Percentiles rank a stretch among this genome's conserved stretches.
These are phyloP conservation scores for Symphodus melops DNA, from an alignment of 2,113 vertebrate genomes.

Conservation along the genomic window DNA sequence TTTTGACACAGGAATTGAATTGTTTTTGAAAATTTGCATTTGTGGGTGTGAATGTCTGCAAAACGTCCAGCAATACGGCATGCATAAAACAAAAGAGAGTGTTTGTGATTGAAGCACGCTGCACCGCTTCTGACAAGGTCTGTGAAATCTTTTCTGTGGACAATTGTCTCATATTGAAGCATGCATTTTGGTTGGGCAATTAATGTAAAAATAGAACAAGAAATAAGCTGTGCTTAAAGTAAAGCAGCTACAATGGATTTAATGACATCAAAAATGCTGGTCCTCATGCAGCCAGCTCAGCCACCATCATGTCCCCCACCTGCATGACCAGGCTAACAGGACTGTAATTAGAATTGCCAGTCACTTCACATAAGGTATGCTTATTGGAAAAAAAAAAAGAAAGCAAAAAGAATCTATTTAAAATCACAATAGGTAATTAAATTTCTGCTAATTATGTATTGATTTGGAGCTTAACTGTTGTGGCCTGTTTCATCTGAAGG, in stretches of 20 bases:
- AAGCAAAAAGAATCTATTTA: conserved; percentile 1
- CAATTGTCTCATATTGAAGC: neutral
- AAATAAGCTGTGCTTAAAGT: too few species aligned
- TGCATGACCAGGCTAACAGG: conserved; percentile 46
- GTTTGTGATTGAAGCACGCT: conserved; percentile 20
- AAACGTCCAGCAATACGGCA: neutral
- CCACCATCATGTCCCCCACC: conserved; percentile 33
- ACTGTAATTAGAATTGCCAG: conserved; percentile 50
- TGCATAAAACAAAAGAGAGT: neutral
- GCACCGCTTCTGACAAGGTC: conserved; percentile 2
- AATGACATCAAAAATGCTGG: neutral
- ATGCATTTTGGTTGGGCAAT: conserved; percentile 5
- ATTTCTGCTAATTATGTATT: conserved; percentile 64
- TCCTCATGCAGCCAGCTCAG: neutral
- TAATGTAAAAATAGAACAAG: neutral
- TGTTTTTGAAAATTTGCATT: neutral
- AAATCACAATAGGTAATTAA: conserved; percentile 56
- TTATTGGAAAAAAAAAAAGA: conserved; percentile 25
- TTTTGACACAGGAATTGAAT: too few species aligned
- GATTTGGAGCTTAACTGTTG: conserved; percentile 60
- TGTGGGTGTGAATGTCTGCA: neutral
- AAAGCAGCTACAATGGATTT: conserved; percentile 4
- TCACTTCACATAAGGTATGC: conserved; percentile 18
- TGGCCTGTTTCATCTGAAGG: conserved; percentile 30
- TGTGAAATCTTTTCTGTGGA: conserved; percentile 16